A percentile compares a stretch with the other conserved stretches of the same genome.
phyloP scores from a whole-genome alignment of 2,888 invertebrate genomes.

The Crepidodera aurea region DNA sequence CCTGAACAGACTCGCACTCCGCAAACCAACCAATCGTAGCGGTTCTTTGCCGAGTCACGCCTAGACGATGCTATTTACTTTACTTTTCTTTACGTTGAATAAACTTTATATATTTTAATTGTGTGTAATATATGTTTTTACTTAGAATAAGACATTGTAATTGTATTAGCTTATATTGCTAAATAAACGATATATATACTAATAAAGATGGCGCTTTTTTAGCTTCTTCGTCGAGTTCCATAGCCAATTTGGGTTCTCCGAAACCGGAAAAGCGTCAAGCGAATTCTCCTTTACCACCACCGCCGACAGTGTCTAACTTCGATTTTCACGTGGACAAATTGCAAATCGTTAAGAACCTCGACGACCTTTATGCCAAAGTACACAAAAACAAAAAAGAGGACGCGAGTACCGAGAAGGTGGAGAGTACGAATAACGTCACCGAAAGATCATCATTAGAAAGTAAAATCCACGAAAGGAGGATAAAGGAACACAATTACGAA shows the following conservation, averaged over 20 bases:
- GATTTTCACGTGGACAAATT: constrained; percentile 60
- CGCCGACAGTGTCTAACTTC: constrained; percentile 65
- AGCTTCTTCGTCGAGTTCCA: constrained; percentile 73
- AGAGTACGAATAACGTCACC: constrained; percentile 19
- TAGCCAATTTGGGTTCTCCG: constrained; percentile 75
- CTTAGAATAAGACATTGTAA: too few species aligned
- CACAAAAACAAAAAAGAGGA: constrained; percentile 67
- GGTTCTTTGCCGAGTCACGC: too few species aligned
- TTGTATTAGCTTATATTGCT: too few species aligned
- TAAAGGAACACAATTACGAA: constrained; percentile 68
- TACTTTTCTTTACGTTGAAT: too few species aligned
- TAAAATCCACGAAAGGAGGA: constrained; percentile 31
- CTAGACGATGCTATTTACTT: too few species aligned
- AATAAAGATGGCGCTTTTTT: too few species aligned
- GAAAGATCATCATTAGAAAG: constrained; percentile 28
- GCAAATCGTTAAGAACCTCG: constrained; percentile 68
- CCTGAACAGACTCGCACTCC: too few species aligned
- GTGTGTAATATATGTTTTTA: too few species aligned
- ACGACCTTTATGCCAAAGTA: constrained; percentile 91
- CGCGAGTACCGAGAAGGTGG: constrained; percentile 22
- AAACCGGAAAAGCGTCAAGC: constrained; percentile 91
- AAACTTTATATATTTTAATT: too few species aligned
- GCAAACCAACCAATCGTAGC: too few species aligned
- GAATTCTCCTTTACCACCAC: constrained; percentile 87
- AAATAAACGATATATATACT: too few species aligned